Conservation (phyloP, 2,888 invertebrate species). For the Drosophila nigricruria region DNA sequence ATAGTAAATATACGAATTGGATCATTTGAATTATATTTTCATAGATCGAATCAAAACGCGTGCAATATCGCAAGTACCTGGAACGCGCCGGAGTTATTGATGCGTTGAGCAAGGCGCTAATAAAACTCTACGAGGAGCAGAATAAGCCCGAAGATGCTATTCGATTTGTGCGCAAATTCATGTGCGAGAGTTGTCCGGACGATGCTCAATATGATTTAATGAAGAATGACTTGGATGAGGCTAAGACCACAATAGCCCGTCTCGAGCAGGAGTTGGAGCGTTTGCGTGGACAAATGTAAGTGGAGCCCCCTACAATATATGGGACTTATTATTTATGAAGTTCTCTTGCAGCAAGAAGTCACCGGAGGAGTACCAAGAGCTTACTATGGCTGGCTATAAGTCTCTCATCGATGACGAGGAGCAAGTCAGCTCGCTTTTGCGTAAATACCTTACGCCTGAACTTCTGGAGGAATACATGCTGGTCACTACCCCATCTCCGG, state of each 20-base stretch:
- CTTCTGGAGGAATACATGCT: conserved; percentile 87
- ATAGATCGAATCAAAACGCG: conserved; percentile 85
- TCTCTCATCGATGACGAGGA: conserved; percentile 86
- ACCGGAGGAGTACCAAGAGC: conserved; percentile 83
- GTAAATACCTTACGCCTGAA: conserved; percentile 87
- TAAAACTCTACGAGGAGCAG: conserved; percentile 85
- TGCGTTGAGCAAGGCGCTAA: conserved; percentile 84
- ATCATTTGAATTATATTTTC: neutral
- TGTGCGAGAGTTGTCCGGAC: conserved; percentile 84
- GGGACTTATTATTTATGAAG: neutral
- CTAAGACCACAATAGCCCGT: conserved; percentile 75
- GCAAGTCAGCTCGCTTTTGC: conserved; percentile 87
- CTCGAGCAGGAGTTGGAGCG: conserved; percentile 83
- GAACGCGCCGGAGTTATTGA: conserved; percentile 85
- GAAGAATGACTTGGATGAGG: conserved; percentile 82
- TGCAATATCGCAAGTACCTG: conserved; percentile 85
- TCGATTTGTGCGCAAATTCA: conserved; percentile 84
- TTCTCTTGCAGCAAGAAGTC: conserved; percentile 78
- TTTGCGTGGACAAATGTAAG: conserved; percentile 83
- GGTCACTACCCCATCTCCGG: conserved; percentile 86
- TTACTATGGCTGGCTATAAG: conserved; percentile 86
- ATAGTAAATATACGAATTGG: too few species aligned
- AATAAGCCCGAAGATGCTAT: conserved; percentile 85
- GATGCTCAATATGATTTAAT: conserved; percentile 83
- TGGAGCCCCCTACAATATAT: neutral